Evolutionary conservation across 2,888 invertebrate genomes (phyloP).

Genomic region (Ptychoptera albimana): DNA sequence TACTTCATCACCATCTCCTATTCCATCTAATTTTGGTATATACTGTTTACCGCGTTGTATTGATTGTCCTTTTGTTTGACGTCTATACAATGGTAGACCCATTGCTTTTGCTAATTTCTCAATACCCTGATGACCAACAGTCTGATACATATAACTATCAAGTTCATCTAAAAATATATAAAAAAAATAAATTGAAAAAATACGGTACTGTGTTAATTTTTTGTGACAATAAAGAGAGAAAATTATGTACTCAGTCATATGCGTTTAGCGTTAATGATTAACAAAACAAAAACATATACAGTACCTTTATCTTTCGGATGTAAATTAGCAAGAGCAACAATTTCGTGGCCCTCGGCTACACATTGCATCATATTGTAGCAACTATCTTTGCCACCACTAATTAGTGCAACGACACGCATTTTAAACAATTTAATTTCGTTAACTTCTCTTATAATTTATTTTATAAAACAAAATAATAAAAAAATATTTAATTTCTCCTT

Average conservation of each 20-base stretch:
- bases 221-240: too few relatives aligned
- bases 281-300: too few relatives aligned
- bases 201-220: background rate
- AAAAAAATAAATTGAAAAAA: background rate
- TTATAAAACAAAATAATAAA: too few relatives aligned
- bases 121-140: constrained; percentile 92
- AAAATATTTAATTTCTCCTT: too few relatives aligned
- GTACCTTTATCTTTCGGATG: constrained; percentile 69
- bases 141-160: constrained; percentile 99
- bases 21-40: constrained; percentile 31
- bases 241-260: too few relatives aligned
- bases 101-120: constrained; percentile 85
- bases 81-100: constrained; percentile 77
- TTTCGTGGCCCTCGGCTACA: constrained; percentile 79
- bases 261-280: too few relatives aligned
- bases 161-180: constrained; percentile 52
- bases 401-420: constrained; percentile 77
- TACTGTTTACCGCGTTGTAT: constrained; percentile 63
- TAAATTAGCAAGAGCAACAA: constrained; percentile 93
- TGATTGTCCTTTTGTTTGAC: constrained; percentile 72
- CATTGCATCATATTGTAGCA: constrained; percentile 99
- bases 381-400: constrained; percentile 99
- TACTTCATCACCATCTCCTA: constrained; percentile 79
- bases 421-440: constrained; percentile 17
- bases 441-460: too few relatives aligned